A percentile compares a stretch with the other conserved stretches of the same genome.
These are phyloP conservation scores for Salvator merianae DNA, from an alignment of 2,113 vertebrate species.

Conservation along the genomic window DNA sequence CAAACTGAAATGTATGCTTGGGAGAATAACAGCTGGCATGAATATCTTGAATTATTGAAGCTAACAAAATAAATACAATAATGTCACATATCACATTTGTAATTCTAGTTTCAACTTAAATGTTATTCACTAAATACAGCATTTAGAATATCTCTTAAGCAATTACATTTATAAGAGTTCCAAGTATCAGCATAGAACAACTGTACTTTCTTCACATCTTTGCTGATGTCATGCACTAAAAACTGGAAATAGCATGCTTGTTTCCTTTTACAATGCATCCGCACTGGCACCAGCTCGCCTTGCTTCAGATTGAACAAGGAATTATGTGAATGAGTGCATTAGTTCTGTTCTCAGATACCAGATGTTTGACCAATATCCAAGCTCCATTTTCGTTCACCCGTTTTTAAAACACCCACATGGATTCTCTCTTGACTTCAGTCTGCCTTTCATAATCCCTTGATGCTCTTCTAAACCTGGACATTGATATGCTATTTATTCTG, in stretches of 20 bases:
- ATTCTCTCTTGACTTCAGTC: background rate
- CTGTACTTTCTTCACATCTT: background rate
- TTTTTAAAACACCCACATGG: background rate
- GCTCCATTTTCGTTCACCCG: conserved; percentile 19
- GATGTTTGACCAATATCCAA: background rate
- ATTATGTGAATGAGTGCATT: background rate
- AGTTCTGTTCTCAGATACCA: conserved; percentile 11
- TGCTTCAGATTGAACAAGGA: background rate
- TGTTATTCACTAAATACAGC: background rate
- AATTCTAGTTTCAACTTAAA: background rate
- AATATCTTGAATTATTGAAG: background rate
- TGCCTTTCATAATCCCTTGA: fast-evolving
- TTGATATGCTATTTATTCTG: background rate
- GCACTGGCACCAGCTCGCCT: background rate
- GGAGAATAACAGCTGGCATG: background rate
- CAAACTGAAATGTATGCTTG: background rate
- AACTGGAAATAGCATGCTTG: background rate
- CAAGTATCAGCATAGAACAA: background rate
- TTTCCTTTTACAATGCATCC: conserved; percentile 8
- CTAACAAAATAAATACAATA: background rate
- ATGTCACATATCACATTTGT: background rate
- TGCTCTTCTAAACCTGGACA: fast-evolving
- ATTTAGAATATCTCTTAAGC: background rate
- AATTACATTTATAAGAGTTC: background rate
- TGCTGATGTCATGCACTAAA: conserved; percentile 14